phyloP scores from a whole-genome alignment of 2,888 invertebrate genomes.

The Acronicta leporina region DNA sequence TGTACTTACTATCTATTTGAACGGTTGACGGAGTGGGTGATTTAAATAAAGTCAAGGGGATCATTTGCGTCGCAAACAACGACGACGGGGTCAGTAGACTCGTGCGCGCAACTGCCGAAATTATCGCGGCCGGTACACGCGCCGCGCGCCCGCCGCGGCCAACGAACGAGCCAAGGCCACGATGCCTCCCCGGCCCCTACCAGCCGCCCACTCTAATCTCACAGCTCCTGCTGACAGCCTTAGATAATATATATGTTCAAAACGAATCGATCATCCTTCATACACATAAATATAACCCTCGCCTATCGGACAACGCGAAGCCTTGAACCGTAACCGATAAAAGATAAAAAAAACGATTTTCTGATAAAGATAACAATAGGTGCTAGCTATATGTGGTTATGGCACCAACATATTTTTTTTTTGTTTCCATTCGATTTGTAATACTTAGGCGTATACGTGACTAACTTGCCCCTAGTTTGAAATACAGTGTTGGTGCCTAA shows the following conservation, averaged over 20 bases:
- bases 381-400: conserved; percentile 4
- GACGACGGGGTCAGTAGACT: conserved; percentile 86
- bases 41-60: conserved; percentile 88
- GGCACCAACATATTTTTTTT: conserved; percentile 24
- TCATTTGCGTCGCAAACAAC: conserved; percentile 86
- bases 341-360: conserved; percentile 21
- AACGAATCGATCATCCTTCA: conserved; percentile 48
- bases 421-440: conserved; percentile 14
- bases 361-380: conserved; percentile 23
- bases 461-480: background rate
- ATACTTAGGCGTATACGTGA: background rate
- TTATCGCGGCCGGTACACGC: conserved; percentile 85
- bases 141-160: conserved; percentile 74
- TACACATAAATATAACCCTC: conserved; percentile 39
- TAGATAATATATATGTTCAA: conserved; percentile 31
- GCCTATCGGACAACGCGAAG: conserved; percentile 28
- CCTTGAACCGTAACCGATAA: conserved; percentile 44
- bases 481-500: conserved; percentile 8
- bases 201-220: conserved; percentile 56
- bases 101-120: conserved; percentile 83
- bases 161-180: conserved; percentile 86
- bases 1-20: conserved; percentile 54
- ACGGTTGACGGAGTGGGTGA: conserved; percentile 69
- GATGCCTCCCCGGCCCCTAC: conserved; percentile 63
- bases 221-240: conserved; percentile 49